Evolutionary conservation across 2,113 vertebrate species (phyloP).

Genomic region (Oceanodroma tethys): DNA sequence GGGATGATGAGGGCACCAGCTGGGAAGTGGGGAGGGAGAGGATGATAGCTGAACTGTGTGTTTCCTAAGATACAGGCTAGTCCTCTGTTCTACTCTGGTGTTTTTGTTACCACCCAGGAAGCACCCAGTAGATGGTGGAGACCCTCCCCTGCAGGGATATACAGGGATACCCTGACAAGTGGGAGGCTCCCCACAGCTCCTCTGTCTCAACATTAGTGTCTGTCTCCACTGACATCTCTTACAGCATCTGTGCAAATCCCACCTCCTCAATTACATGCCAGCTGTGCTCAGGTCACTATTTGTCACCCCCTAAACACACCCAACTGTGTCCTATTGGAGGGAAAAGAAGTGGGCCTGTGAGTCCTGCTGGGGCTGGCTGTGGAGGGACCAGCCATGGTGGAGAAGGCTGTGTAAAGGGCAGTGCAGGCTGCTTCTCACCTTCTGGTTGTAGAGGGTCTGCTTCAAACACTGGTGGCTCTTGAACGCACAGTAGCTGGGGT

Average conservation of each 20-base stretch:
- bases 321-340: neutral
- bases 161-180: fast-evolving
- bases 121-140: neutral
- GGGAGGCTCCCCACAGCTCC: neutral
- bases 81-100: neutral
- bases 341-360: neutral
- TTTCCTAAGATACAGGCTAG: neutral
- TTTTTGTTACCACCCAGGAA: neutral
- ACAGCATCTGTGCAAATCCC: fast-evolving
- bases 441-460: slow-evolving; percentile 17
- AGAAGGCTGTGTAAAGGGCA: neutral
- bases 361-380: neutral
- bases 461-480: slow-evolving; percentile 74
- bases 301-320: neutral
- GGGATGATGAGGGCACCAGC: neutral
- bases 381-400: neutral
- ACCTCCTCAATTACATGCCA: neutral
- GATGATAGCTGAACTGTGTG: neutral
- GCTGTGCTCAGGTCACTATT: neutral
- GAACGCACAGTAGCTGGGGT: slow-evolving; percentile 74
- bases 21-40: fast-evolving
- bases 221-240: neutral
- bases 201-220: neutral
- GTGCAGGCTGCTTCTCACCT: slow-evolving; percentile 39
- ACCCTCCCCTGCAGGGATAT: neutral